Evolutionary conservation across 1,140 invertebrate species (phyloP).

Genomic region (Grapholita molesta): DNA sequence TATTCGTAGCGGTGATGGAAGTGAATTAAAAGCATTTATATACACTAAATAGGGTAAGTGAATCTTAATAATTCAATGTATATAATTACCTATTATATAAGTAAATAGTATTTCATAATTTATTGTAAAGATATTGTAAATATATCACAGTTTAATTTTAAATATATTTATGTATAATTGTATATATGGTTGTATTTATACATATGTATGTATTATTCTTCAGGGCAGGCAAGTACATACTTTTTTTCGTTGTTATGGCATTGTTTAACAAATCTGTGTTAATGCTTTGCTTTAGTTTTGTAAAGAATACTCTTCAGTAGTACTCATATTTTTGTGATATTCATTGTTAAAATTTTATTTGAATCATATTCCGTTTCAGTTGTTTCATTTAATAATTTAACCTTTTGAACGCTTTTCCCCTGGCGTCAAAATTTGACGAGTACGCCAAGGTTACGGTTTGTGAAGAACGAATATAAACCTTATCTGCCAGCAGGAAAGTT

Average conservation of each 20-base stretch:
- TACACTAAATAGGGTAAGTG: not conserved
- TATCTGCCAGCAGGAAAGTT: no score
- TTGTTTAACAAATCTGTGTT: slow-evolving; percentile 5
- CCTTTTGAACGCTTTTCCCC: no score
- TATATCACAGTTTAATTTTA: not conserved
- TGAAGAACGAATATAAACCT: no score
- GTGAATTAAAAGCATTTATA: not conserved
- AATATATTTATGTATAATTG: slow-evolving; percentile 6
- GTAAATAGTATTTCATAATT: not conserved
- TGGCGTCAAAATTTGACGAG: no score
- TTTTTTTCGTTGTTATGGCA: not conserved
- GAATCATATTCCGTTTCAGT: no score
- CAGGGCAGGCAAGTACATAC: slow-evolving; percentile 3
- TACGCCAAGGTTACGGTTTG: no score
- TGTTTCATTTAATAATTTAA: no score
- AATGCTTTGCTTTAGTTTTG: slow-evolving; percentile 11
- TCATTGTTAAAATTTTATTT: no score
- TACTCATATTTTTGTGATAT: no score
- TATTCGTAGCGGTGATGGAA: not conserved
- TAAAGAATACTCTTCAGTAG: no score
- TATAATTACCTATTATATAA: not conserved
- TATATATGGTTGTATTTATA: slow-evolving; percentile 2
- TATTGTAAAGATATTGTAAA: not conserved
- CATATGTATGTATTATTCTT: slow-evolving; percentile 8
- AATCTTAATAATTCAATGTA: not conserved